Conservation (phyloP, 2,113 vertebrate species). For the Rhodinocichla rosea region DNA sequence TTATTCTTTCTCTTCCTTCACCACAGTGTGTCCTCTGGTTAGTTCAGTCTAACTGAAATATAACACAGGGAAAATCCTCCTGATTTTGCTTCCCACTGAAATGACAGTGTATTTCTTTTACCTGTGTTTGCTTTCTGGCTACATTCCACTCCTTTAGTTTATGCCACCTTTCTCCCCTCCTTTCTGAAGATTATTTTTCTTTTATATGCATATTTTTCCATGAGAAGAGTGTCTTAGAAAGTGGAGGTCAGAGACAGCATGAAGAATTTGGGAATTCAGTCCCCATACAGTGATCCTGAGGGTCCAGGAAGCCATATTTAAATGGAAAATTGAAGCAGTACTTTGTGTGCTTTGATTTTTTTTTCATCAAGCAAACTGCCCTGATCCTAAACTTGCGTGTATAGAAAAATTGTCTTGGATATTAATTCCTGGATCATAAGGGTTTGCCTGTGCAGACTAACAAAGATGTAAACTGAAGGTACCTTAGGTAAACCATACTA, state of each 20-base stretch:
- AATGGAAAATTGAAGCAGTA: neutral
- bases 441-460: neutral
- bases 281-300: neutral
- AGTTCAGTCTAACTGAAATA: neutral
- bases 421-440: neutral
- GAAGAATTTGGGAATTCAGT: neutral
- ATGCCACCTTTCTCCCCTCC: neutral
- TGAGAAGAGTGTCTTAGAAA: neutral
- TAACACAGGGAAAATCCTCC: neutral
- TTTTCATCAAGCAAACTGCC: neutral
- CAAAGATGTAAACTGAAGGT: neutral
- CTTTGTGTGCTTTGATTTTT: neutral
- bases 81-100: neutral
- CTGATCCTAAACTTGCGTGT: neutral
- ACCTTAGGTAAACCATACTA: neutral
- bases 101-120: neutral
- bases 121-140: neutral
- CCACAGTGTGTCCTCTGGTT: neutral
- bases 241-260: neutral
- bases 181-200: neutral
- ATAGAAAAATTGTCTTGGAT: neutral
- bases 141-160: neutral
- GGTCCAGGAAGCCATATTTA: neutral
- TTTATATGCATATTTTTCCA: neutral
- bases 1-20: neutral